Percentiles rank a stretch among this genome's conserved stretches.
phyloP scores from a whole-genome alignment of 30 jellyfish, hydroid and myxozoan genomes.

The Rhopilema esculentum region DNA sequence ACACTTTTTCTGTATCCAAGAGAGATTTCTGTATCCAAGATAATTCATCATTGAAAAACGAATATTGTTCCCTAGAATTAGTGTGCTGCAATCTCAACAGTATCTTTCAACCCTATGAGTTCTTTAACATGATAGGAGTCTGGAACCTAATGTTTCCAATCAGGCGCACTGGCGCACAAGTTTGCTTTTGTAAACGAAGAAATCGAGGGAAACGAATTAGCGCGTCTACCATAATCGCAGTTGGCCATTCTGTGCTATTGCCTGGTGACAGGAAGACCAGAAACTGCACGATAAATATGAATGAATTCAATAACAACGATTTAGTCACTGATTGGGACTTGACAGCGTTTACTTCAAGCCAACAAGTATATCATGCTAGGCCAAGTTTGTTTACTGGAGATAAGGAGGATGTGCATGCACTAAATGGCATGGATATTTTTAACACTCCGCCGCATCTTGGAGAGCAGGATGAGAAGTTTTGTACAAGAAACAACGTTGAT shows the following conservation, averaged over 20 bases:
- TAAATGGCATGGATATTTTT: constrained; percentile 73
- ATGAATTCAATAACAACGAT: not conserved
- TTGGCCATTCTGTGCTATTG: not conserved
- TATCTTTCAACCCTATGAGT: no score
- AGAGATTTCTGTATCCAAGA: no score
- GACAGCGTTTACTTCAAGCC: constrained; percentile 63
- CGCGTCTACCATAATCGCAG: not conserved
- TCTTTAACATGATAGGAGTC: constrained; percentile 7
- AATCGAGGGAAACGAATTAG: not conserved
- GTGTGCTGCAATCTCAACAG: no score
- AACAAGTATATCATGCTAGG: constrained; percentile 16
- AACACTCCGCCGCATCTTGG: constrained; percentile 55
- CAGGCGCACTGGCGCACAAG: constrained; percentile 57
- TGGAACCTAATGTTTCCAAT: constrained; percentile 51
- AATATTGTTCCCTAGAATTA: no score
- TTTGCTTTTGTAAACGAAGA: constrained; percentile 27
- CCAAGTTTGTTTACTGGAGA: constrained; percentile 25
- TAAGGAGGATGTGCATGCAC: not conserved
- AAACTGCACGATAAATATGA: constrained; percentile 2
- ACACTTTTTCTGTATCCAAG: no score
- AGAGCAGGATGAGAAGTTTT: constrained; percentile 63
- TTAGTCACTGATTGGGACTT: constrained; percentile 68
- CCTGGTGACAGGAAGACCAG: not conserved
- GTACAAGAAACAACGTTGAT: constrained; percentile 76
- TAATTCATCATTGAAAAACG: no score